Percentiles rank a stretch among this genome's conserved stretches.
phyloP scores from a whole-genome alignment of 1,140 invertebrate genomes.

The Thaumetopoea pityocampa region DNA sequence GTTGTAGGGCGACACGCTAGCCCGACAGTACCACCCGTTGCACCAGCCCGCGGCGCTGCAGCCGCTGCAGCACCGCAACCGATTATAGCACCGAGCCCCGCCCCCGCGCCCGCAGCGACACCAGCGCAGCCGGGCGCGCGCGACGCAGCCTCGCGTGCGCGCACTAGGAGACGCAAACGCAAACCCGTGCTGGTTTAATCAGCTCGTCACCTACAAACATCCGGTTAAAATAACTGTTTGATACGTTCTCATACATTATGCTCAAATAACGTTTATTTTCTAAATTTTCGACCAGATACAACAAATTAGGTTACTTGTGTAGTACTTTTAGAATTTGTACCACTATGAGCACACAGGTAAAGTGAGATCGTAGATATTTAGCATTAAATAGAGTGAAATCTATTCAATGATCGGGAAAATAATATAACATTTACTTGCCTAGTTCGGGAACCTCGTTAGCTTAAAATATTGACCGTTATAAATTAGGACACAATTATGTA shows the following conservation, averaged over 20 bases:
- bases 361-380: conserved; percentile 40
- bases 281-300: conserved; percentile 28
- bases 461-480: conserved; percentile 4
- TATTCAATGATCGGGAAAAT: background rate
- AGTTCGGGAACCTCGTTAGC: conserved; percentile 1
- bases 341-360: conserved; percentile 30
- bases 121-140: conserved; percentile 14
- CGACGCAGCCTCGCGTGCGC: conserved; percentile 14
- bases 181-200: conserved; percentile 57
- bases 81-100: conserved; percentile 56
- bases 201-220: background rate
- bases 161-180: conserved; percentile 43
- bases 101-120: conserved; percentile 10
- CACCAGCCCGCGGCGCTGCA: conserved; percentile 53
- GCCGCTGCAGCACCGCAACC: conserved; percentile 46
- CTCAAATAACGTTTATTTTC: conserved; percentile 11
- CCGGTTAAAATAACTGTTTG: background rate
- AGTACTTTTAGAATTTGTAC: conserved; percentile 25
- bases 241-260: conserved; percentile 2
- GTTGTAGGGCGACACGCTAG: conserved; percentile 64
- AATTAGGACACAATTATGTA: too few species aligned
- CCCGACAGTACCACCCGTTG: conserved; percentile 61
- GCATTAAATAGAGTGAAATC: conserved; percentile 6
- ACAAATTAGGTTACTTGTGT: conserved; percentile 31
- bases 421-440: background rate